These are phyloP conservation scores for Ictalurus furcatus DNA, from an alignment of 2,113 vertebrate species.

Conservation along the genomic window DNA sequence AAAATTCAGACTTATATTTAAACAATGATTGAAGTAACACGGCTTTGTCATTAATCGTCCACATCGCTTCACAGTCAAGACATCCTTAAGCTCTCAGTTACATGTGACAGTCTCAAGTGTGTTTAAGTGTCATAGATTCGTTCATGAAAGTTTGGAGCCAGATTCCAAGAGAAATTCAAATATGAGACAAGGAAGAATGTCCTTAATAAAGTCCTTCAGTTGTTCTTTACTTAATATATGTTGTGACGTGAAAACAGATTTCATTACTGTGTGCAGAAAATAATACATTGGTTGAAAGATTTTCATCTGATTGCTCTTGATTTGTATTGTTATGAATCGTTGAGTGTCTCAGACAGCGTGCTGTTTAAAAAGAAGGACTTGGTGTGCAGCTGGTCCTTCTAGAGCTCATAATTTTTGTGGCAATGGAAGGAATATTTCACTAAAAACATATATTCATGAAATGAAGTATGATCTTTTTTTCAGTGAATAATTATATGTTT, in stretches of 20 bases:
- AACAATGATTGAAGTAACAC: conserved; percentile 72
- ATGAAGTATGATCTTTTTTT: neutral
- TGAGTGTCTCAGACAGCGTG: neutral
- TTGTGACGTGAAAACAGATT: neutral
- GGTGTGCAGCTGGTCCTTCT: neutral
- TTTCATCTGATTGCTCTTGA: conserved; percentile 5
- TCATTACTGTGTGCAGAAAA: neutral
- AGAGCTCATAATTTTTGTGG: neutral
- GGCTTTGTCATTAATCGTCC: conserved; percentile 60
- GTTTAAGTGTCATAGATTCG: conserved; percentile 47
- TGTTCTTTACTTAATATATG: neutral
- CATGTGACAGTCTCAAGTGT: neutral
- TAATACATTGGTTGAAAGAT: neutral
- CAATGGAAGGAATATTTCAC: conserved; percentile 2
- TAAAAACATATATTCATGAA: neutral
- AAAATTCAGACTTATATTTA: conserved; percentile 69
- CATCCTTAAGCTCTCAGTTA: conserved; percentile 44
- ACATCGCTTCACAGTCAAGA: conserved; percentile 57
- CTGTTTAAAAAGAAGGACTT: neutral
- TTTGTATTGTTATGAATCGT: neutral
- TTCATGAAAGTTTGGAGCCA: neutral
- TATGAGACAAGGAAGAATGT: neutral
- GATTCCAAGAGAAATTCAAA: neutral
- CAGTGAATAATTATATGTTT: neutral
- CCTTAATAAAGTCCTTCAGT: neutral